Conservation (phyloP, 2,113 vertebrate genomes). For the Tor tambroides region DNA sequence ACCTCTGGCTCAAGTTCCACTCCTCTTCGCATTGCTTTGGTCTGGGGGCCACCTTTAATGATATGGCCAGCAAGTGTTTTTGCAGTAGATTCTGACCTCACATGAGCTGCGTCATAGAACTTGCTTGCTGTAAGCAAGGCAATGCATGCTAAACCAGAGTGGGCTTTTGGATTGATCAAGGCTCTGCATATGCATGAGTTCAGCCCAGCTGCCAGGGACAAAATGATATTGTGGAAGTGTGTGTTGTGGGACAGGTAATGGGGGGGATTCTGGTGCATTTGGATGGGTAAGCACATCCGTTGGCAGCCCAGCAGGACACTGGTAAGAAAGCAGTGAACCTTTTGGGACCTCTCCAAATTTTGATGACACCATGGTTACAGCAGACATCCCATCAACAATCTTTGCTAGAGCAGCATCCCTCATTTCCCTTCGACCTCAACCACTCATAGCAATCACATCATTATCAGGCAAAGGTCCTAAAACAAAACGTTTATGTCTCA, state of each 20-base stretch:
- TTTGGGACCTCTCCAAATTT: not conserved
- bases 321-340: not conserved
- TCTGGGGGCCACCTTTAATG: not conserved
- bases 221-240: not conserved
- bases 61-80: not conserved
- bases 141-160: not conserved
- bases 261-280: not conserved
- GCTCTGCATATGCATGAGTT: not conserved
- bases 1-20: conserved; percentile 5
- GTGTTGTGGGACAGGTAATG: not conserved
- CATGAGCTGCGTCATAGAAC: not conserved
- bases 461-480: too few relatives aligned
- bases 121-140: not conserved
- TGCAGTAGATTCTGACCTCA: not conserved
- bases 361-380: not conserved
- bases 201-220: not conserved
- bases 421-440: too few relatives aligned
- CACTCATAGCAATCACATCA: too few relatives aligned
- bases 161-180: not conserved
- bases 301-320: not conserved
- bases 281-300: not conserved
- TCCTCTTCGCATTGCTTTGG: not conserved
- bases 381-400: not conserved
- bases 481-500: too few relatives aligned
- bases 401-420: too few relatives aligned